Conservation (phyloP, 2,888 invertebrate species). For the Dyspetes luteomarginatus region DNA sequence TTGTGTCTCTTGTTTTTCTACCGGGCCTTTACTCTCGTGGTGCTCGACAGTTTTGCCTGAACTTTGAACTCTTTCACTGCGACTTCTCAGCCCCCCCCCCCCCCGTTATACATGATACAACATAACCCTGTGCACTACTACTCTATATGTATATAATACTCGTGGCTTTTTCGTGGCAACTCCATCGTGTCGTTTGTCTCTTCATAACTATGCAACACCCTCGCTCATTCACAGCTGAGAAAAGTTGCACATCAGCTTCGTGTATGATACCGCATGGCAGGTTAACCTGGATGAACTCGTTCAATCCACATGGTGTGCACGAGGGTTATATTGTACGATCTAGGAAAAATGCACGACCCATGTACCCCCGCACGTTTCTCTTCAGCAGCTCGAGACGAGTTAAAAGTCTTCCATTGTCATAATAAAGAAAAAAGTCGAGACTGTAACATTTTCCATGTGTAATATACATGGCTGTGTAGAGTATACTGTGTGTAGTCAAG, state of each 20-base stretch:
- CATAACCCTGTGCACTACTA: slow-evolving; percentile 27
- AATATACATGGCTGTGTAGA: background rate
- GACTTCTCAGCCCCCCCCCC: slow-evolving; percentile 37
- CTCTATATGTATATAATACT: slow-evolving; percentile 21
- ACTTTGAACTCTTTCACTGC: slow-evolving; percentile 54
- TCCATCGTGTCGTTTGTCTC: slow-evolving; percentile 41
- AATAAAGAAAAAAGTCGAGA: slow-evolving; percentile 41
- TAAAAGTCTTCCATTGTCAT: slow-evolving; percentile 41
- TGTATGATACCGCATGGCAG: slow-evolving; percentile 12
- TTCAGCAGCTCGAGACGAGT: slow-evolving; percentile 43
- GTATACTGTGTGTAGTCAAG: background rate
- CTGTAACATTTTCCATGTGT: background rate
- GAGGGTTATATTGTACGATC: slow-evolving; percentile 9
- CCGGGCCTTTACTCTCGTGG: background rate
- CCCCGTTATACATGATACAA: slow-evolving; percentile 9
- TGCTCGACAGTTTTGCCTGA: slow-evolving; percentile 31
- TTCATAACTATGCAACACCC: slow-evolving; percentile 39
- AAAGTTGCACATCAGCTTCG: slow-evolving; percentile 8
- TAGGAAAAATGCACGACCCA: background rate
- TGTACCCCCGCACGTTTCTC: slow-evolving; percentile 29
- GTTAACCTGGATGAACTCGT: slow-evolving; percentile 21
- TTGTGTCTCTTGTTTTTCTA: slow-evolving; percentile 29
- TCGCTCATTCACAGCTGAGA: slow-evolving; percentile 3
- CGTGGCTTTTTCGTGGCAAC: slow-evolving; percentile 8
- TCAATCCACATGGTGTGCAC: background rate